A percentile compares a stretch with the other conserved stretches of the same genome.
These are phyloP conservation scores for Cyanoramphus novaezelandiae DNA, from an alignment of 2,113 vertebrate species.

Conservation along the genomic window DNA sequence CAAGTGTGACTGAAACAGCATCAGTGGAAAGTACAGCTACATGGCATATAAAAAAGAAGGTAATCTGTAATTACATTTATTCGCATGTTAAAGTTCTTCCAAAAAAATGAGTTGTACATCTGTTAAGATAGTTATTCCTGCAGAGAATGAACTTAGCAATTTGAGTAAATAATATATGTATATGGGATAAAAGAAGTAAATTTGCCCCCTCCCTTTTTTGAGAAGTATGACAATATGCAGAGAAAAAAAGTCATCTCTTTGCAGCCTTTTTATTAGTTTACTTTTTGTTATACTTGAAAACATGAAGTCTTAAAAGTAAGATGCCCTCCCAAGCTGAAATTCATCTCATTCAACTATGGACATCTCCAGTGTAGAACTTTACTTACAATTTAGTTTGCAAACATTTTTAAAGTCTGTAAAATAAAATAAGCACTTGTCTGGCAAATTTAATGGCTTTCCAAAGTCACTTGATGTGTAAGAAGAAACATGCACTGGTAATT, in stretches of 20 bases:
- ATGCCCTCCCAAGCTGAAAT: background rate
- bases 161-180: background rate
- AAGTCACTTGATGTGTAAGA: background rate
- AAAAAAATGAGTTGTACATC: background rate
- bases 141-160: background rate
- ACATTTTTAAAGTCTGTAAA: background rate
- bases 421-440: background rate
- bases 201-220: background rate
- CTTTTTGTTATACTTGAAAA: background rate
- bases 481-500: background rate
- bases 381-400: background rate
- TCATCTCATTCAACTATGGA: background rate
- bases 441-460: background rate
- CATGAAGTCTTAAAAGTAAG: background rate
- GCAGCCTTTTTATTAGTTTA: background rate
- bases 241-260: background rate
- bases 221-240: background rate
- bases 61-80: background rate
- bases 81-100: background rate
- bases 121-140: background rate
- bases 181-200: background rate
- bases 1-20: background rate
- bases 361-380: background rate
- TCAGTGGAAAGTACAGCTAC: background rate
- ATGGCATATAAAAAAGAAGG: background rate